Conservation (phyloP, 2,888 invertebrate genomes). For the Therioaphis trifolii region DNA sequence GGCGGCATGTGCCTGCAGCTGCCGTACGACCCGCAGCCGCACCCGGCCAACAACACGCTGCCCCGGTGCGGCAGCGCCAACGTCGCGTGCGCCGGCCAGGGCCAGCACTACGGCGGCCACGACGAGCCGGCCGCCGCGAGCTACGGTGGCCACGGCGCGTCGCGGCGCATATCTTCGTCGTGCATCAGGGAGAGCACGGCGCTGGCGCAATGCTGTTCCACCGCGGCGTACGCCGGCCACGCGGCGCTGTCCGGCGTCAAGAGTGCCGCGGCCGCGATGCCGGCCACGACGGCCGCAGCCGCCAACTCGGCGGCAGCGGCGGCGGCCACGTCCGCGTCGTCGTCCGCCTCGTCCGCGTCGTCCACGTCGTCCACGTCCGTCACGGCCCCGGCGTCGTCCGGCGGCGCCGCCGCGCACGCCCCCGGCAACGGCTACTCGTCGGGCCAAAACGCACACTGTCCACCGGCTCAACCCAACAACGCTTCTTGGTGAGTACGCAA, state of each 20-base stretch:
- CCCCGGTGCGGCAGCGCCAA: conserved; percentile 69
- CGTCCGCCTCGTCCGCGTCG: background rate
- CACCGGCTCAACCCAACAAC: conserved; percentile 40
- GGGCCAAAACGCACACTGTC: conserved; percentile 55
- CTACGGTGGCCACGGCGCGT: conserved; percentile 1
- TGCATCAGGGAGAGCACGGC: conserved; percentile 55
- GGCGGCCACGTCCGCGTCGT: background rate
- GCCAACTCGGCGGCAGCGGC: background rate
- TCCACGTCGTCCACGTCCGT: background rate
- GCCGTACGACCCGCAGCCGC: conserved; percentile 65
- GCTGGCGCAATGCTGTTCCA: conserved; percentile 43
- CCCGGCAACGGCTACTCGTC: conserved; percentile 6
- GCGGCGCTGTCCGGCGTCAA: conserved; percentile 19
- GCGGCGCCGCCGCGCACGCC: background rate
- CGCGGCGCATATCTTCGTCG: conserved; percentile 54
- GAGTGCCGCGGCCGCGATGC: background rate
- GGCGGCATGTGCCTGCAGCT: conserved; percentile 66
- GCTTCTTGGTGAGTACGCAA: conserved; percentile 29
- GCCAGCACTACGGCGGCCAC: conserved; percentile 68
- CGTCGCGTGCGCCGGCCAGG: conserved; percentile 63
- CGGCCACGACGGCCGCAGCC: conserved; percentile 16
- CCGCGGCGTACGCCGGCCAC: conserved; percentile 35
- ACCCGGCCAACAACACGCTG: conserved; percentile 53
- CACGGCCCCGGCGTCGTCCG: background rate
- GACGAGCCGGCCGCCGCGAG: conserved; percentile 68